Conservation (phyloP, 92 coral and sea anemone genomes). For the Montipora capitata region DNA sequence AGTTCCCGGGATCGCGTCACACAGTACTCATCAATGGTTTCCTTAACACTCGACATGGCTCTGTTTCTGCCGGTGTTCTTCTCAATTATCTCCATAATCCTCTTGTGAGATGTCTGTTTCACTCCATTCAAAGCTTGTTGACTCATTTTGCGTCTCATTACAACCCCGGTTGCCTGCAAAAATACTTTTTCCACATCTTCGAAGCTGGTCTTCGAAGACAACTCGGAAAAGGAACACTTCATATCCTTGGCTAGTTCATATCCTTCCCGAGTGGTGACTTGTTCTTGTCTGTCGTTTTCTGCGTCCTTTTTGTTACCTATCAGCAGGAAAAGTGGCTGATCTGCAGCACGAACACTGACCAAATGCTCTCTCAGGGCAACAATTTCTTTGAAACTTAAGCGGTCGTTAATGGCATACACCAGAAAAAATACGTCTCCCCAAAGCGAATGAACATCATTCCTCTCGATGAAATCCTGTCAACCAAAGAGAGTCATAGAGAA, state of each 20-base stretch:
- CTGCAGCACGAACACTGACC: constrained; percentile 49
- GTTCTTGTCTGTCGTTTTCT: constrained; percentile 67
- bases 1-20: constrained; percentile 73
- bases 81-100: constrained; percentile 80
- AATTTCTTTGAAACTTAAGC: constrained; percentile 75
- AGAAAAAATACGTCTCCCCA: constrained; percentile 86
- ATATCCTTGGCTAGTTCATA: constrained; percentile 50
- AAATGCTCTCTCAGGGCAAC: constrained; percentile 39
- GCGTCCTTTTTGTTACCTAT: constrained; percentile 83
- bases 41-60: constrained; percentile 85
- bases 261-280: constrained; percentile 65
- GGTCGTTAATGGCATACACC: constrained; percentile 84
- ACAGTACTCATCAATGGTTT: constrained; percentile 84
- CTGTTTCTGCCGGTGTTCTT: constrained; percentile 76
- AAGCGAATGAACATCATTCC: constrained; percentile 68
- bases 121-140: constrained; percentile 64
- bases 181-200: constrained; percentile 76
- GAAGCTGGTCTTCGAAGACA: constrained; percentile 73
- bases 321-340: constrained; percentile 54
- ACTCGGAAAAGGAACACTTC: constrained; percentile 67
- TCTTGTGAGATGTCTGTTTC: constrained; percentile 60
- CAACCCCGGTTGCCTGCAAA: constrained; percentile 39
- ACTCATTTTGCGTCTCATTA: constrained; percentile 47
- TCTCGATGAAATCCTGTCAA: constrained; percentile 70
- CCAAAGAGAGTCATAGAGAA: neutral